Evolutionary conservation across 2,797 vertebrate genomes (phyloP).

Genomic region (Pipistrellus kuhlii): DNA sequence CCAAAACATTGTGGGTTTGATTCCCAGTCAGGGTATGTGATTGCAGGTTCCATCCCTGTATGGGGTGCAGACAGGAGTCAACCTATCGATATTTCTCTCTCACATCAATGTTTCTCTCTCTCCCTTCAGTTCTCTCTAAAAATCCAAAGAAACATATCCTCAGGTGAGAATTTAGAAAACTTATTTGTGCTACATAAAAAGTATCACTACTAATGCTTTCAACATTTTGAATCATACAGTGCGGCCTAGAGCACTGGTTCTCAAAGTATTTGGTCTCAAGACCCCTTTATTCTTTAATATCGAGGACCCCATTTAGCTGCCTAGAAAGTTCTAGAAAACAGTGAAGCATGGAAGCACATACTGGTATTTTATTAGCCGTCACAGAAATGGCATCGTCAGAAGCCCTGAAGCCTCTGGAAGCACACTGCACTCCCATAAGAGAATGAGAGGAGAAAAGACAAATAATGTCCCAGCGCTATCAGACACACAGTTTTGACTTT

Average conservation of each 20-base stretch:
- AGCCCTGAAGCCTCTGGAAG: conserved; percentile 2
- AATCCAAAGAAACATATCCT: neutral
- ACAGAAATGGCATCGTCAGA: neutral
- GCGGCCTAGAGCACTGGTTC: neutral
- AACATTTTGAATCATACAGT: neutral
- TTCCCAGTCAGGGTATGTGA: neutral
- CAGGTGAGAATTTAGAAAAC: neutral
- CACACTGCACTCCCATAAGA: neutral
- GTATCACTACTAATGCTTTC: neutral
- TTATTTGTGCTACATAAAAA: neutral
- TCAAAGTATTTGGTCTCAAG: neutral
- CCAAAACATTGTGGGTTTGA: neutral
- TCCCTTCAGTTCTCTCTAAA: neutral
- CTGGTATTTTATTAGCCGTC: neutral
- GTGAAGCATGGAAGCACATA: neutral
- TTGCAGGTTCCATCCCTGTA: neutral
- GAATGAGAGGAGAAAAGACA: neutral
- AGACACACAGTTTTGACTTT: conserved; percentile 11
- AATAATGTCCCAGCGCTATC: neutral
- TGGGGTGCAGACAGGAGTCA: neutral
- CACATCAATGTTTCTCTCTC: neutral
- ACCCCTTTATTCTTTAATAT: neutral
- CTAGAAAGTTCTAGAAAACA: conserved; percentile 10
- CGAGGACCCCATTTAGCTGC: neutral
- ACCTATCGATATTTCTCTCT: neutral